Percentiles rank a stretch among this genome's conserved stretches.
These are phyloP conservation scores for Seladonia tumulorum DNA, from an alignment of 2,888 invertebrate species.

Conservation along the genomic window DNA sequence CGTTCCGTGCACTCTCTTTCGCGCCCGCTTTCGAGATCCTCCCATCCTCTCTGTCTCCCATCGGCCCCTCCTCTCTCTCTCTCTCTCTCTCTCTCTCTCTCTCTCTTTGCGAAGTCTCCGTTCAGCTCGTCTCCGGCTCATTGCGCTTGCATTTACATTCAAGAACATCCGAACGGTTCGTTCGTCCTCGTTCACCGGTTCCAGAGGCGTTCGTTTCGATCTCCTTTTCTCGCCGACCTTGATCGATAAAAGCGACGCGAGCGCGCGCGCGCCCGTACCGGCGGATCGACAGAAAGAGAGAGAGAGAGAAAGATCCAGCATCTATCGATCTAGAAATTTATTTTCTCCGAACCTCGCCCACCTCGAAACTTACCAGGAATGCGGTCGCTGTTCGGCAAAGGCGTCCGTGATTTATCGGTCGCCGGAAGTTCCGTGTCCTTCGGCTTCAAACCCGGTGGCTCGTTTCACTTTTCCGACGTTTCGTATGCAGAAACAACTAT, in stretches of 20 bases:
- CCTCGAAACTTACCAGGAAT: constrained; percentile 32
- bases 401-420: constrained; percentile 39
- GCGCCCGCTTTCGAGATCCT: constrained; percentile 49
- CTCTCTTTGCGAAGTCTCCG: not conserved
- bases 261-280: constrained; percentile 39
- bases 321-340: constrained; percentile 61
- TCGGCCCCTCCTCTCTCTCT: not conserved
- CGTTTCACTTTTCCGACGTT: constrained; percentile 8
- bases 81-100: too few species aligned
- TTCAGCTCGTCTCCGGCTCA: constrained; percentile 54
- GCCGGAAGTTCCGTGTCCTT: constrained; percentile 5
- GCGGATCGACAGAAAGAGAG: constrained; percentile 11
- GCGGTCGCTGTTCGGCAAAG: constrained; percentile 43
- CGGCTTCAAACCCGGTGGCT: constrained; percentile 9
- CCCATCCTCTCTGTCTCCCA: constrained; percentile 24
- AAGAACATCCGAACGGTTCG: constrained; percentile 44
- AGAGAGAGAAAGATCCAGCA: not conserved
- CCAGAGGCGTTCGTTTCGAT: constrained; percentile 12
- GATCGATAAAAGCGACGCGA: constrained; percentile 54
- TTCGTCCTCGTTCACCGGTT: constrained; percentile 6
- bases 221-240: constrained; percentile 49
- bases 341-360: constrained; percentile 47
- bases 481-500: constrained; percentile 9
- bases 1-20: constrained; percentile 68
- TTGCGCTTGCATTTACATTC: constrained; percentile 68